phyloP scores from a whole-genome alignment of 2,888 invertebrate species.

The Pseudococcus jackbeardsleyi region DNA sequence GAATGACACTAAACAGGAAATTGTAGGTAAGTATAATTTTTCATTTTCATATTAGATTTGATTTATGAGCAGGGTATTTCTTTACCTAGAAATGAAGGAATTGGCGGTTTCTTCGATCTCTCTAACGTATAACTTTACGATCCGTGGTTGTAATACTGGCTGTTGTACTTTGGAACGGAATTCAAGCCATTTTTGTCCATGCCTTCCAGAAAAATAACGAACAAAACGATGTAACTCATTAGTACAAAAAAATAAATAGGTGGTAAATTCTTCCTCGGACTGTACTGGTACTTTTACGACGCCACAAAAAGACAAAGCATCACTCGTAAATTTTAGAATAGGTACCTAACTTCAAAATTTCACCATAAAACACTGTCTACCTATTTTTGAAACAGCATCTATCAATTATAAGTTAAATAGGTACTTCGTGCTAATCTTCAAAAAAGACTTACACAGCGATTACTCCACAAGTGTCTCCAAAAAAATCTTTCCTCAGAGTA shows the following conservation, averaged over 20 bases:
- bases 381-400: background rate
- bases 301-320: no score
- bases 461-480: conserved; percentile 78
- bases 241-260: background rate
- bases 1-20: no score
- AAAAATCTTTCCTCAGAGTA: conserved; percentile 78
- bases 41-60: no score
- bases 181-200: conserved; percentile 85
- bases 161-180: conserved; percentile 84
- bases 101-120: conserved; percentile 80
- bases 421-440: background rate
- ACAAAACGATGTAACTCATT: no score
- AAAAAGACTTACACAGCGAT: conserved; percentile 78
- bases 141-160: conserved; percentile 81
- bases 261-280: background rate
- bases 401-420: background rate
- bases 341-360: no score
- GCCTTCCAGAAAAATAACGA: conserved; percentile 72
- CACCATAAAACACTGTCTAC: no score
- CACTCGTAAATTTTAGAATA: no score
- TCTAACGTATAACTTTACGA: conserved; percentile 79
- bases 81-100: conserved; percentile 78
- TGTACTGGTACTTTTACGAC: no score
- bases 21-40: no score
- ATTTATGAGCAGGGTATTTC: no score